Conservation (phyloP, 2,113 vertebrate species). For the Todiramphus chloris region DNA sequence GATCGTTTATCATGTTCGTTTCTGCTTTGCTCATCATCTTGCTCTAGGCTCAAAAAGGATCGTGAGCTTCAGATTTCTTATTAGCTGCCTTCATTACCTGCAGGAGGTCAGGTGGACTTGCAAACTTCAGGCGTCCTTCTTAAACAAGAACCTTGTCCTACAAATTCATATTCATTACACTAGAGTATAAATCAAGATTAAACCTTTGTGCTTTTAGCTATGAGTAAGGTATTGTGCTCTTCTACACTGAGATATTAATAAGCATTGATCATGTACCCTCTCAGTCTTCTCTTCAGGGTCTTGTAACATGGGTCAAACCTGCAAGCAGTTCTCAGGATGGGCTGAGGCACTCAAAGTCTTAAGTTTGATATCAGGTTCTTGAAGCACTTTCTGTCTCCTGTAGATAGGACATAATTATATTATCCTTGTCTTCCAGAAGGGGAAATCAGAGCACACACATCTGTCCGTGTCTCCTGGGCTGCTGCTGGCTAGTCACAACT, state of each 20-base stretch:
- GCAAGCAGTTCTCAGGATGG: too few relatives aligned
- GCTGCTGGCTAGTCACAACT: neutral
- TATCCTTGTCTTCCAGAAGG: neutral
- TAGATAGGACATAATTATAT: neutral
- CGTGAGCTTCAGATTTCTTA: neutral
- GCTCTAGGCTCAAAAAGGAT: neutral
- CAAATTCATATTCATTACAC: neutral
- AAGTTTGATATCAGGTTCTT: neutral
- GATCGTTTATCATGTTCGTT: neutral
- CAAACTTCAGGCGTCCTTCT: neutral
- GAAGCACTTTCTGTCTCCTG: neutral
- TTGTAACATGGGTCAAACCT: too few relatives aligned
- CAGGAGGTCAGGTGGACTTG: neutral
- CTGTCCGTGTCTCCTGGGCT: neutral
- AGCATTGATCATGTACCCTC: too few relatives aligned
- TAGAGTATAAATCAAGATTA: neutral
- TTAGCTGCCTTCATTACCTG: neutral
- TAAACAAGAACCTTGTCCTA: neutral
- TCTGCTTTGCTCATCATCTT: neutral
- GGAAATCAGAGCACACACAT: neutral
- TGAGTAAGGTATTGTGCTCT: neutral
- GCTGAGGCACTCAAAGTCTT: too few relatives aligned
- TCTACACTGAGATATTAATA: neutral
- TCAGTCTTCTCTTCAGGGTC: too few relatives aligned
- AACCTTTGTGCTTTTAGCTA: neutral